Evolutionary conservation across 2,797 vertebrate species (phyloP).

Genomic region (Micrastur ruficollis): DNA sequence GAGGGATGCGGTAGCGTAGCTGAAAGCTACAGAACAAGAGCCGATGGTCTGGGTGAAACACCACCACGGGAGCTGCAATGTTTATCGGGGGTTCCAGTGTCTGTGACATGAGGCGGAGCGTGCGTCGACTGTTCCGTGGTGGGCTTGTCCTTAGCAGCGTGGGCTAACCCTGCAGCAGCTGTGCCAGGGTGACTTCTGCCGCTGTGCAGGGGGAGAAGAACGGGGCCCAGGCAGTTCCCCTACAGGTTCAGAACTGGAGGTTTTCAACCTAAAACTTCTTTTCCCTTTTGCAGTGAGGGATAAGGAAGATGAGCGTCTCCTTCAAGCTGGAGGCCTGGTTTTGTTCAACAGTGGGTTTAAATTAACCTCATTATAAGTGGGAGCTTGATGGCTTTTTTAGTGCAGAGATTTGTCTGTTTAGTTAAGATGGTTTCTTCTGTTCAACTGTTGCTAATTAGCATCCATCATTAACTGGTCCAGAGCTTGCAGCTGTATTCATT

Average conservation of each 20-base stretch:
- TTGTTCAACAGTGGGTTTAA: constrained; percentile 62
- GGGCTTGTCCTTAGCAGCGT: background rate
- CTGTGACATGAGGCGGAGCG: background rate
- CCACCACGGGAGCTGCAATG: background rate
- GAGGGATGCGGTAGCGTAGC: background rate
- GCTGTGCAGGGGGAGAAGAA: background rate
- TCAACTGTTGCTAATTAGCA: constrained; percentile 60
- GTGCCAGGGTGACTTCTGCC: background rate
- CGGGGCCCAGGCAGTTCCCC: background rate
- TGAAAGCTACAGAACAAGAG: background rate
- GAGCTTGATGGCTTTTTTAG: constrained; percentile 52
- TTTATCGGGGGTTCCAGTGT: background rate
- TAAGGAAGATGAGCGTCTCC: constrained; percentile 4
- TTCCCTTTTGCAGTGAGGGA: background rate
- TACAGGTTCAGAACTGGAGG: background rate
- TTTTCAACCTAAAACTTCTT: background rate
- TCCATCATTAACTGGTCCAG: constrained; percentile 48
- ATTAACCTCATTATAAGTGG: constrained; percentile 55
- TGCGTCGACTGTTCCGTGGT: background rate
- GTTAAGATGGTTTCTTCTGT: constrained; percentile 55
- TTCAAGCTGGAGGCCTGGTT: constrained; percentile 26
- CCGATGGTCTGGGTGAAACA: background rate
- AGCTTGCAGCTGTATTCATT: constrained; percentile 40
- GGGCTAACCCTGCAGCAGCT: background rate
- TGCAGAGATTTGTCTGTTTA: constrained; percentile 37